Base-by-base conservation (phyloP, 1,140 invertebrate genomes). In the Harlomillsia oculata region DNA sequence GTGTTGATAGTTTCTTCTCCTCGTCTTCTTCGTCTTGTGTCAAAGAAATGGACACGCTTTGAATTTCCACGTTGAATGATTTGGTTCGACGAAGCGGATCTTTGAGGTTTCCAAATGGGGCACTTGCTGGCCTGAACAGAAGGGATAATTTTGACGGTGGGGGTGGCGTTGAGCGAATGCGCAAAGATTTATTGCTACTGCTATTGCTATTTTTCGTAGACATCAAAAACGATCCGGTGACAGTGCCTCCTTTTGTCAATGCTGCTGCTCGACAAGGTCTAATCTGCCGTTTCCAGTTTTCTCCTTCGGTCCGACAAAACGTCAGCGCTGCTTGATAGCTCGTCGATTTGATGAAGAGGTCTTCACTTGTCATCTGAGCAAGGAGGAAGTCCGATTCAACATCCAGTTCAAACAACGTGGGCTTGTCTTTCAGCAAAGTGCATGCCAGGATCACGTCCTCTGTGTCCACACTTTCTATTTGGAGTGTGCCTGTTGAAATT, bases 371-470 rank as follows among this genome's bases (percentile, higher is more conserved):
- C 60, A 67, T 58, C 39, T 62, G 58, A 6, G 65, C 58, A 23
- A 73, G 56, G 0, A 69, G 59, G 52, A 73, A 67, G 29, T 69
- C 66, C 23, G 69, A 69, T 46, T 70, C 67, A 13, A 69, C 54
- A 41, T 73, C 71, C 50, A 72, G 67, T 64, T 73, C 72, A 5
- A 73, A 65, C 25, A 73, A 59, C 2, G 66, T 66, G 8, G 69
- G 69, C 37, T 68, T 69, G 20, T 71, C 68, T n/a, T 67, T 60
- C 8, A 69, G 66, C 43, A 72, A 59, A 4, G 71, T 70, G 41
- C 71, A 72, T 2, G 68, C 72, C 36, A 73, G 55, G 23, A 73
- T 67, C 1, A 73, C 69, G 6, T 69, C 68, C 48, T 73, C 70
- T 16, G 66, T 68, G 11, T 68, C 65, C 2, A 66, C 66, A 39